A percentile compares a stretch with the other conserved stretches of the same genome.
Conservation (phyloP, 1,140 invertebrate species). For the Caenorhabditis remanei region DNA sequence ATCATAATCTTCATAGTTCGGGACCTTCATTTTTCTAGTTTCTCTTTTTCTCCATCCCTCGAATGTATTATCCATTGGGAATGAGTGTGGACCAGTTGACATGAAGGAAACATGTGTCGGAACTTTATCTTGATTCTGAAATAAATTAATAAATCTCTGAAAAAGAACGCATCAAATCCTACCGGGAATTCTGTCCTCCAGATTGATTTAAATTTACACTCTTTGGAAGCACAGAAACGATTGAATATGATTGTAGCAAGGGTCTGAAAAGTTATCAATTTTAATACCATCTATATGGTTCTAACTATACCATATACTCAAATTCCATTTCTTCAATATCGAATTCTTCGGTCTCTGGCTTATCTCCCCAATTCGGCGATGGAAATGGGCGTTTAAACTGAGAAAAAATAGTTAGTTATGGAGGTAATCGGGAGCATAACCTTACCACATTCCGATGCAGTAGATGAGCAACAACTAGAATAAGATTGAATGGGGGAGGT, state of each 20-base stretch:
- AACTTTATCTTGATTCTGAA: neutral
- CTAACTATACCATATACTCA: neutral
- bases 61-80: constrained; percentile 22
- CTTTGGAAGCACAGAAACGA: constrained; percentile 11
- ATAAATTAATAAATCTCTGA: neutral
- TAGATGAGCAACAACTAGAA: constrained; percentile 1
- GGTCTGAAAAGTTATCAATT: neutral
- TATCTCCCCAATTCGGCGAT: neutral
- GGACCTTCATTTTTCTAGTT: neutral
- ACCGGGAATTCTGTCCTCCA: constrained; percentile 30
- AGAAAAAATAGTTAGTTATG: neutral
- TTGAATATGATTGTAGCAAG: neutral
- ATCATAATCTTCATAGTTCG: neutral
- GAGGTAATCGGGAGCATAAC: neutral
- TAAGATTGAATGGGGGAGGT: constrained; percentile 49
- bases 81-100: constrained; percentile 1
- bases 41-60: constrained; percentile 38
- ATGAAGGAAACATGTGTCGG: constrained; percentile 1
- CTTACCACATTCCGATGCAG: neutral
- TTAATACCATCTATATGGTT: neutral
- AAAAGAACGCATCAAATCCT: too few relatives aligned
- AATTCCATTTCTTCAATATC: neutral
- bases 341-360: neutral
- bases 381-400: neutral
- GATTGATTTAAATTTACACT: constrained; percentile 38